Evolutionary conservation across 1,140 invertebrate species (phyloP), one percentile per base, ranked within the genome.

Genomic region (Procambarus virginalis): DNA sequence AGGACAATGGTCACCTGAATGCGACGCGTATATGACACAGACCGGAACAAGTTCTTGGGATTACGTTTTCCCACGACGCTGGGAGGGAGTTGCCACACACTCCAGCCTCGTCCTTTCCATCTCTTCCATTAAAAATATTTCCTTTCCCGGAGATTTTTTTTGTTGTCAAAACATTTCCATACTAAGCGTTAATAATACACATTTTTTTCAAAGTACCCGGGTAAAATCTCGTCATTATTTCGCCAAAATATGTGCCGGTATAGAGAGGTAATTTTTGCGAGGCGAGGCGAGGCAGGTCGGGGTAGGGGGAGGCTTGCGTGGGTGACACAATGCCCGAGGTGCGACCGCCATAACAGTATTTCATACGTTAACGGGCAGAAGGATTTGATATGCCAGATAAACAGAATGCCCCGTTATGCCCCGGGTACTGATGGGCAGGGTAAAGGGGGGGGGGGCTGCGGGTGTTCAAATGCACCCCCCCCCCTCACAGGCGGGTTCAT

Each of bases 1-100:
- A n/a, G 86, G 86, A 89, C 86, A 89, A 89, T 83, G 86, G 86
- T 89, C 86, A 89, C 86, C 86, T 89, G 86, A 89, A 89, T 83
- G 80, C 86, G 70, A 64, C 79, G 86, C 70, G 60, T 89, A 89
- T 89, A 83, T 82, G 86, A 83, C 86, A 89, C 83, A 83, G 79
- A 60, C 79, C 86, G 86, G 86, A 89, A 89, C 86, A 89, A 89
- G 86, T 89, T 89, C 86, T 89, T 77, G 12, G 80, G 86, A 89
- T 89, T 89, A 83, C 86, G 70, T 77, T 83, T 89, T 89, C 86
- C 86, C 86, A 89, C 86, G 86, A 64, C 20, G 51, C 48, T 45
- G 58, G 14, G n/a, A 34, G 34, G 34, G 14, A 12, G 79, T 82
- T 82, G 64, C 86, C 86, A 14, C 60, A 17, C 51, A 55, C 12